Evolutionary conservation across 2,888 invertebrate species (phyloP), one percentile per base, ranked within the genome.

Genomic region (Acanthopleura granulata): DNA sequence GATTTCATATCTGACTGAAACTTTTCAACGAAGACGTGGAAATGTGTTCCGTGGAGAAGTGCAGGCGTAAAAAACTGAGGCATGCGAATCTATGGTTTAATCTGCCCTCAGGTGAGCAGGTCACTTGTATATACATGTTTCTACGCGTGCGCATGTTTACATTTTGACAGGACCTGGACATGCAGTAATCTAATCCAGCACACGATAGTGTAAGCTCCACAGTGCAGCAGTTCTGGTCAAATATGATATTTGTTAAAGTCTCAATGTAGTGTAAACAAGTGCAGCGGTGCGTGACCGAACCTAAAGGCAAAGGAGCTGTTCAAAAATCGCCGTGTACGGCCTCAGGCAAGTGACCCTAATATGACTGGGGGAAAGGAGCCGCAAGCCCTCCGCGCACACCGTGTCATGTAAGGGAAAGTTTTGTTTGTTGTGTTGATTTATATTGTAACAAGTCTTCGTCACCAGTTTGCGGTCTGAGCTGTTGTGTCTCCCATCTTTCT

Each of bases 321-420:
- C 18, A 22, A 57, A 3, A 57, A 57, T 57, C 22, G 57, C 12
- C 22, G 1, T 57, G 22, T 57, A 57, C n/a, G n/a, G n/a, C n/a
- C n/a, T n/a, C n/a, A 57, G 22, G 57, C n/a, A 4, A 57, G 57
- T 57, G 57, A 57, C 57, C 12, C 57, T 12, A 57, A 22, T 22
- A 3, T 57, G 18, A 57, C 40, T 40, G 40, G 40, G 40, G 40
- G 40, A 9, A 9, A 9, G 3, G 9, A 9, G 40, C 3, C 4
- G 40, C 40, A 57, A 57, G 12, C 18, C 6, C 3, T 12, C 18
- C 12, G 57, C 57, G 57, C 57, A 57, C 4, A 40, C 40, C 40
- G 57, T 57, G 57, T 57, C 57, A 57, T 57, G 57, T 57, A n/a
- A n/a, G 22, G 22, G 57, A 57, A 57, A 57, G 57, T 57, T 57